These are phyloP conservation scores for Thymelicus sylvestris DNA, from an alignment of 2,888 invertebrate genomes.

Conservation along the genomic window DNA sequence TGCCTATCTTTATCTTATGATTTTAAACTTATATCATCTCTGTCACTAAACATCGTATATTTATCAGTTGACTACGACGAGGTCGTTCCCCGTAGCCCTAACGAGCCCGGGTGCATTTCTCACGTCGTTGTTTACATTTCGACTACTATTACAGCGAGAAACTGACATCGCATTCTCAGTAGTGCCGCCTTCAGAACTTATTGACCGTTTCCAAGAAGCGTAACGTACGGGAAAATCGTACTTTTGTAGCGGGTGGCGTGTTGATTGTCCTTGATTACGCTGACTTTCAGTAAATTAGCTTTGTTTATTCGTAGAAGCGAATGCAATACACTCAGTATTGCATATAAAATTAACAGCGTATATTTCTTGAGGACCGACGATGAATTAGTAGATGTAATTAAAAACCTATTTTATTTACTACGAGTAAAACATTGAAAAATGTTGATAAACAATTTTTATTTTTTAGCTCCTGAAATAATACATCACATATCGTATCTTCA, in stretches of 20 bases:
- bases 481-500: not conserved
- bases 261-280: not conserved
- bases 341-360: no score
- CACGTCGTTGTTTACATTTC: constrained; percentile 66
- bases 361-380: no score
- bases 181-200: constrained; percentile 38
- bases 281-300: constrained; percentile 15
- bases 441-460: not conserved
- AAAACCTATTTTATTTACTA: no score
- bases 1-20: no score
- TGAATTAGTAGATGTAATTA: no score
- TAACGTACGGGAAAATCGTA: constrained; percentile 11
- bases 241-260: constrained; percentile 5
- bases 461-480: not conserved
- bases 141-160: constrained; percentile 56
- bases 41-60: no score
- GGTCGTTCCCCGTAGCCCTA: constrained; percentile 38
- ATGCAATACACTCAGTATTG: not conserved
- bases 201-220: constrained; percentile 35
- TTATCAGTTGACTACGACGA: not conserved
- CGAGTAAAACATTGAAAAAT: no score
- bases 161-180: constrained; percentile 56
- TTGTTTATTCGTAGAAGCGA: not conserved
- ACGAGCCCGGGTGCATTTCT: constrained; percentile 56
- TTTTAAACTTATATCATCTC: no score